Evolutionary conservation across 1,140 invertebrate species (phyloP).

Genomic region (Drosophila trapezifrons): DNA sequence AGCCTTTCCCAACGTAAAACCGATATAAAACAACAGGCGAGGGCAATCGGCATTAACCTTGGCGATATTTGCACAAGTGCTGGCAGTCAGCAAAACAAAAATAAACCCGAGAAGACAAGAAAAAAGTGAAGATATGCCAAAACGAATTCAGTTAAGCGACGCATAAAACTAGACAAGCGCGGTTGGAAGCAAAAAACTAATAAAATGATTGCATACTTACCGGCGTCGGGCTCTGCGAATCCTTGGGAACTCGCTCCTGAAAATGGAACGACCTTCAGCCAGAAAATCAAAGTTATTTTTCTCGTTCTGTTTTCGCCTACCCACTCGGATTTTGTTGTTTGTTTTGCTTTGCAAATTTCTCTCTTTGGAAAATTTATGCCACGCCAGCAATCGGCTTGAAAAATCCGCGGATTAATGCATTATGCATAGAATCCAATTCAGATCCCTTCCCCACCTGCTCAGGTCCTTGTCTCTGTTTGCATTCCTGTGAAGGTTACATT

Average conservation of each 20-base stretch:
- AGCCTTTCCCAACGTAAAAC: conserved; percentile 39
- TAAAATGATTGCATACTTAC: conserved; percentile 47
- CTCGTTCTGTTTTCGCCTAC: not conserved
- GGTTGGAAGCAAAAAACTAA: conserved; percentile 6
- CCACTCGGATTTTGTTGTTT: not conserved
- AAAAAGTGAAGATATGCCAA: conserved; percentile 18
- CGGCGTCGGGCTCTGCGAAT: conserved; percentile 7
- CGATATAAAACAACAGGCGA: conserved; percentile 25
- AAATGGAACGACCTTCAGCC: conserved; percentile 25
- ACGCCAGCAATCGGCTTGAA: conserved; percentile 11
- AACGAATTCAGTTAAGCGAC: conserved; percentile 29
- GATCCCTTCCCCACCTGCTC: not conserved
- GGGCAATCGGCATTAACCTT: conserved; percentile 63
- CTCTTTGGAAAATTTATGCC: conserved; percentile 19
- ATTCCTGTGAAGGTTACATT: conserved; percentile 22
- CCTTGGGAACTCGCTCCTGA: not conserved
- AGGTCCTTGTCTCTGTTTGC: not conserved
- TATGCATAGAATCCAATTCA: conserved; percentile 36
- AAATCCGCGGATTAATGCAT: conserved; percentile 38
- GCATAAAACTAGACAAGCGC: conserved; percentile 37
- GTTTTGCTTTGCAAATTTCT: conserved; percentile 17
- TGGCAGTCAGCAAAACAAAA: conserved; percentile 30
- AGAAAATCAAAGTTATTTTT: conserved; percentile 23
- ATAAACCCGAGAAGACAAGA: conserved; percentile 19
- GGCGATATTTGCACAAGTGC: conserved; percentile 60